Evolutionary conservation across 2,888 invertebrate species (phyloP).

Genomic region (Drosophila nr. fundita): DNA sequence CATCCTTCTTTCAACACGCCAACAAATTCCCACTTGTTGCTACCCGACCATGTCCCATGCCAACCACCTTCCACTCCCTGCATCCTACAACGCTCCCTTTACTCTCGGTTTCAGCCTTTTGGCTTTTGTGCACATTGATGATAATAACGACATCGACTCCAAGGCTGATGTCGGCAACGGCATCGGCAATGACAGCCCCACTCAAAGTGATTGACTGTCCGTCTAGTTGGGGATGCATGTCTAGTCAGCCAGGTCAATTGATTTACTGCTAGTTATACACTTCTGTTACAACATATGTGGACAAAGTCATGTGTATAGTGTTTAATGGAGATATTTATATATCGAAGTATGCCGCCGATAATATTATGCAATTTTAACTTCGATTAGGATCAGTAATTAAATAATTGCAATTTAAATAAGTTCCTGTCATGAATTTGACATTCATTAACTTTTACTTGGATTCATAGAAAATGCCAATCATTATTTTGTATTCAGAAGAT

Average conservation of each 20-base stretch:
- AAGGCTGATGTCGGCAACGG: background rate
- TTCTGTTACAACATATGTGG: background rate
- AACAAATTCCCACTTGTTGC: constrained; percentile 73
- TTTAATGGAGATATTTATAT: background rate
- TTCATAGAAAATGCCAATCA: background rate
- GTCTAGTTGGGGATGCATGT: constrained; percentile 28
- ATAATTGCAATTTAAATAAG: background rate
- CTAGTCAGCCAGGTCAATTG: constrained; percentile 38
- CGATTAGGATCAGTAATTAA: background rate
- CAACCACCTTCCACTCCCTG: background rate
- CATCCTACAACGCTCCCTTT: background rate
- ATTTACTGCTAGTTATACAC: constrained; percentile 42
- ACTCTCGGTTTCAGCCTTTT: constrained; percentile 21
- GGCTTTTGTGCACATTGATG: constrained; percentile 42
- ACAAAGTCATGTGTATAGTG: background rate
- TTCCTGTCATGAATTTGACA: background rate
- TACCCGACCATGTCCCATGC: background rate
- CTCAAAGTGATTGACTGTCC: constrained; percentile 70
- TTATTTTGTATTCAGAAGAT: background rate
- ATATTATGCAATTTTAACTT: background rate
- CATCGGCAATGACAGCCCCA: constrained; percentile 44
- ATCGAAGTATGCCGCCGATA: background rate
- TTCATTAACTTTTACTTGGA: background rate
- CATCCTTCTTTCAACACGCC: constrained; percentile 48
- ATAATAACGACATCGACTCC: constrained; percentile 23